phyloP scores from a whole-genome alignment of 2,113 vertebrate species.

The Serinus canaria region DNA sequence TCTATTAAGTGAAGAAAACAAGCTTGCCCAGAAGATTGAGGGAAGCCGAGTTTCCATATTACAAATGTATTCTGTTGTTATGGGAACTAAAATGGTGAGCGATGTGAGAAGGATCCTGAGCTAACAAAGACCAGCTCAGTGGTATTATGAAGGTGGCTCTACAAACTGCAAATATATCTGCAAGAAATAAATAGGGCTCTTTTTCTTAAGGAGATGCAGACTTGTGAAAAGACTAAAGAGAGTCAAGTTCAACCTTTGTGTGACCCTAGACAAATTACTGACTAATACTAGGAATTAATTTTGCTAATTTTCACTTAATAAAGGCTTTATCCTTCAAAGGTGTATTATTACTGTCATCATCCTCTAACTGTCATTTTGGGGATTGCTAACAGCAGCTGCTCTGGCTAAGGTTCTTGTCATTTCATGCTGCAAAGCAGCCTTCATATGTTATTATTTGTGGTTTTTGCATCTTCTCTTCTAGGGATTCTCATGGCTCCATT shows the following conservation, averaged over 20 bases:
- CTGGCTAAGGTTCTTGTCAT: background rate
- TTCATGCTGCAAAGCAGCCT: background rate
- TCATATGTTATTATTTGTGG: background rate
- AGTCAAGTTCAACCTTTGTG: background rate
- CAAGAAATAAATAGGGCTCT: background rate
- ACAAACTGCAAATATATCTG: background rate
- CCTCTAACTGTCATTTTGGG: background rate
- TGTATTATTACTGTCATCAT: background rate
- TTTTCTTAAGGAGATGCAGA: background rate
- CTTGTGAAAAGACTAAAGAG: background rate
- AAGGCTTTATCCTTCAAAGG: conserved; percentile 10
- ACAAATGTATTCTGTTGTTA: conserved; percentile 54
- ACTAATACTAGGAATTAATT: conserved; percentile 12
- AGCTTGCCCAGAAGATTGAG: background rate
- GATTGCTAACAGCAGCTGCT: background rate
- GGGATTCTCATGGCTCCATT: background rate
- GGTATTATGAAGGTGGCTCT: background rate
- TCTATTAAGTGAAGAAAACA: background rate
- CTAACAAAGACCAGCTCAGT: background rate
- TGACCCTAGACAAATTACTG: background rate
- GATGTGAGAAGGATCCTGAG: background rate
- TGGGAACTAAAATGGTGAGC: conserved; percentile 46
- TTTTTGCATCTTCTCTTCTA: background rate
- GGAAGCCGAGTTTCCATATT: background rate
- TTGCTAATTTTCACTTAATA: conserved; percentile 1